Evolutionary conservation across 92 coral and sea anemone genomes (phyloP), one percentile per base, ranked within the genome.

Genomic region (Phymanthus crucifer): DNA sequence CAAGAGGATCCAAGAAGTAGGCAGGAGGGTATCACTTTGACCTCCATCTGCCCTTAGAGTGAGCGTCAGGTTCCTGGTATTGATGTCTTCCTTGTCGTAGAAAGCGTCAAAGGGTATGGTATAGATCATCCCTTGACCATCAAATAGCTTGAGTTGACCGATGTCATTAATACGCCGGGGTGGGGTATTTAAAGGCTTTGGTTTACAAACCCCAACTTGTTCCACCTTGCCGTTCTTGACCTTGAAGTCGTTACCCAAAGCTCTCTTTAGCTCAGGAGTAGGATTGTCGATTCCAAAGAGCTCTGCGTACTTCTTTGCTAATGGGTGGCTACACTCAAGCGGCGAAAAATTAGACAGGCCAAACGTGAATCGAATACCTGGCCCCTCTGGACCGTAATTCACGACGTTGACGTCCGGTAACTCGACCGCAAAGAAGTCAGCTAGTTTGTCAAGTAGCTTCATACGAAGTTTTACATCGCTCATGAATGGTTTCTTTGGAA

Each of bases 51-150:
- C 76, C 17, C 76, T 78, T 73, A 93, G 32, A 38, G 75, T 56
- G 14, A 93, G 89, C 7, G 40, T 85, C 32, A 90, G 79, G 77
- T 90, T 85, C 29, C 80, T 85, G 37, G 94, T 90, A 67, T 38
- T 40, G 18, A 79, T 84, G 65, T 93, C 97, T 79, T 87, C 85
- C 31, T 66, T 68, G 48, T 93, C 97, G 18, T 40, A 78, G 69
- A 90, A 93, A 11, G 94, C 76, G 38, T 85, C 78, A 19, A 66
- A 24, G 4, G 97, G 94, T 1, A 93, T 48, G 6, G n/a, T 78
- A 72, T 81, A 85, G 13, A 45, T 52, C 11, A 93, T 14, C 13
- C 90, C 92, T 78, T 93, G 94, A 32, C 90, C 88, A 38, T 32
- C 58, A 71, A 71, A 83, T 68, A 87, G 61, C 73, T 32, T 33